Base-by-base conservation (phyloP, 1,140 invertebrate species). In the Temnothorax nylanderi region DNA sequence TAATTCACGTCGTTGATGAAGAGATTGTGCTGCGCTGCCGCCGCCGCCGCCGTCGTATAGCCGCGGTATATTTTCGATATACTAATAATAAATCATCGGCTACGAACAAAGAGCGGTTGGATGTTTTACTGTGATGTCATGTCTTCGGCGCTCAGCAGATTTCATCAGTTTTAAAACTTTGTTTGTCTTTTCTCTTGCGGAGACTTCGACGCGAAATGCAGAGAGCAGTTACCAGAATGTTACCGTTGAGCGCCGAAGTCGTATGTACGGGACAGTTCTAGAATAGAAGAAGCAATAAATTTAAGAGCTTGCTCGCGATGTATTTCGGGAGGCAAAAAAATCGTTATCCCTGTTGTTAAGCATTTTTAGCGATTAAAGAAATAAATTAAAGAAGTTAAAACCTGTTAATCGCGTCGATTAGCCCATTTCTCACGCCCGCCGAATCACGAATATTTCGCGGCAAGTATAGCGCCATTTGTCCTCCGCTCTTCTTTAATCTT, bases 271-370 rank as follows among this genome's bases (percentile, higher is more conserved):
- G 71, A 88, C 72, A 86, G 80, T 86, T 74, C 47, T 91, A 91
- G 92, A 90, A 88, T 94, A 94, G 92, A 91, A 91, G 78, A 92
- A 94, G 93, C 94, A 94, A 94, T 94, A 94, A 94, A 91, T 87
- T 90, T 93, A 94, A 94, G 94, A 95, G 93, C 93, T 95, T 95
- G 87, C 87, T 89, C 93, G 92, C 91, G 85, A 82, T 34, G 49
- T 67, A 74, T 87, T 49, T 89, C 89, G 92, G 85, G 93, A 76
- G 69, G 72, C 34, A 49, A 81, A 69, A 26, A 80, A 82, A 84
- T 91, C 89, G 87, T 91, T 90, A 91, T 87, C 86, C 89, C 92
- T 87, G 92, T 95, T 95, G 94, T 95, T 95, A 93, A 94, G 81
- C 88, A 93, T 94, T 94, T 93, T 94, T 94, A 76, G 75, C 75